A percentile compares a stretch with the other conserved stretches of the same genome.
phyloP scores from a whole-genome alignment of 2,888 invertebrate genomes.

The Nowickia ferox region DNA sequence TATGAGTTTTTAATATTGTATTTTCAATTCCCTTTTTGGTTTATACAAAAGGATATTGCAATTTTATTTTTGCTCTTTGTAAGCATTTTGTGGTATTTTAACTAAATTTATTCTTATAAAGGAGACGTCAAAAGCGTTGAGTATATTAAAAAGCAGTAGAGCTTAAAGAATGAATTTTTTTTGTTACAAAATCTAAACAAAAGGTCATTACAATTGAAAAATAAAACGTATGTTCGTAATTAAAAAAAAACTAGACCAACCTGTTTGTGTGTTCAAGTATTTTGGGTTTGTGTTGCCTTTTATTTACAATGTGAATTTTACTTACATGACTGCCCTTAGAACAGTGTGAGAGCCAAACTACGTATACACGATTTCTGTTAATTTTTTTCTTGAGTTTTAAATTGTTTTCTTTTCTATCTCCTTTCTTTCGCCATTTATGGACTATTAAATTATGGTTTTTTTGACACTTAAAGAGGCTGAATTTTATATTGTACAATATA shows the following conservation, averaged over 20 bases:
- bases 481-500: too few relatives aligned
- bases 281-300: too few relatives aligned
- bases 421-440: too few relatives aligned
- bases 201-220: slow-evolving; percentile 37
- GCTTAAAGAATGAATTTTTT: slow-evolving; percentile 22
- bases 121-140: slow-evolving; percentile 27
- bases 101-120: neutral
- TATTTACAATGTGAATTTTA: too few relatives aligned
- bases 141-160: slow-evolving; percentile 16
- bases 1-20: neutral
- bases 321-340: too few relatives aligned
- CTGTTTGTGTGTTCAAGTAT: neutral
- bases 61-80: neutral
- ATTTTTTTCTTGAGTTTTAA: too few relatives aligned
- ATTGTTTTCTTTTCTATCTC: too few relatives aligned
- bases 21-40: neutral
- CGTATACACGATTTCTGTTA: too few relatives aligned
- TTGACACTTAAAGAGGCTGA: too few relatives aligned
- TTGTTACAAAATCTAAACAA: slow-evolving; percentile 25
- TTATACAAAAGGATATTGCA: slow-evolving; percentile 1
- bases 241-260: neutral
- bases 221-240: neutral
- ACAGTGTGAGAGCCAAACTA: too few relatives aligned
- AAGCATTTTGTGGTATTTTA: neutral
- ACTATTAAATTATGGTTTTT: too few relatives aligned